Evolutionary conservation across 1,140 invertebrate genomes (phyloP), one percentile per base, ranked within the genome.

Genomic region (Ostrea denselamellosa): DNA sequence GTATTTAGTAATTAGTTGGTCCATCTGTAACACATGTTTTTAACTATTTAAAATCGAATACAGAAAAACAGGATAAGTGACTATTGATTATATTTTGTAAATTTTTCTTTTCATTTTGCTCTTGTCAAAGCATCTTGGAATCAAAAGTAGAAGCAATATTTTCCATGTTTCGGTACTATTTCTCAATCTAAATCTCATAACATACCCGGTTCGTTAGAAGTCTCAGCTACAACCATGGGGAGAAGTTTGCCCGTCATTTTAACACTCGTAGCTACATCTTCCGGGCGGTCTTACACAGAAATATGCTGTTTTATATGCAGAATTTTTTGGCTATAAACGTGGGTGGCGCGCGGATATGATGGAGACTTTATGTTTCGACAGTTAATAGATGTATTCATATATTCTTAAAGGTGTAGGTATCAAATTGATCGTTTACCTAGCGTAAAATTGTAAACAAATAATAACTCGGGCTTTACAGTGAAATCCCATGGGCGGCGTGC

Each of bases 361-460:
- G 68, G 25, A 25, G 12, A 34, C 68, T 77, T 77, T 77, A 77
- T 77, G 68, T 77, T 77, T 77, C 25, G 68, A 77, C 68, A 77
- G 25, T 77, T 77, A 77, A 28, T 34, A 77, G 25, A 28, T 77
- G 68, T 77, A 77, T 28, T 77, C 68, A 77, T 77, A 77, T 34
- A 77, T 25, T 77, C 25, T 77, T 77, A 34, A 44, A 28, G 68
- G 68, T 77, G 68, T 77, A 28, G 8, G 28, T 34, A 77, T 77
- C 68, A 77, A 77, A 22, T 22, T 34, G 25, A 77, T 77, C 68
- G 25, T 77, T 77, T 77, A 28, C 28, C 22, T 77, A 77, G 68
- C 28, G 68, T 77, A 28, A 77, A 77, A 77, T 77, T 77, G 68
- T 77, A 77, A 77, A 77, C 68, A 34, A 77, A 77, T 77, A 77